Evolutionary conservation across 2,888 invertebrate genomes (phyloP).

Genomic region (Merodon equestris): DNA sequence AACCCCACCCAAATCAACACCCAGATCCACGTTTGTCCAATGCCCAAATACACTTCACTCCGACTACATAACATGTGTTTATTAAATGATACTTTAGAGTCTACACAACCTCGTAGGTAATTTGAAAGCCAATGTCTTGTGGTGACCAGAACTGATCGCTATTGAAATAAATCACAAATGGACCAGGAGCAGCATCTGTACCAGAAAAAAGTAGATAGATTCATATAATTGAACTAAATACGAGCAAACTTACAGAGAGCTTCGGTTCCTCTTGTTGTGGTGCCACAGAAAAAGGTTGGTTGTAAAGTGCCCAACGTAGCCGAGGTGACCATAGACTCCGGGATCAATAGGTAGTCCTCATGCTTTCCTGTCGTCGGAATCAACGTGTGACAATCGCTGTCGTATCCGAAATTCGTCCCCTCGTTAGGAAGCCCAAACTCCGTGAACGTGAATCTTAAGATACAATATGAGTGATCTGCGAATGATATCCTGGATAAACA

Average conservation of each 20-base stretch:
- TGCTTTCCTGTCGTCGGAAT: constrained; percentile 79
- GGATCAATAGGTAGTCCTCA: constrained; percentile 81
- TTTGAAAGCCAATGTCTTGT: constrained; percentile 74
- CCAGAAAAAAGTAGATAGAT: too few species aligned
- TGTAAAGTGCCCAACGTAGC: constrained; percentile 72
- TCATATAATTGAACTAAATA: background rate
- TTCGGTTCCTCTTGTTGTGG: constrained; percentile 70
- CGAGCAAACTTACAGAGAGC: constrained; percentile 70
- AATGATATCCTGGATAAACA: background rate
- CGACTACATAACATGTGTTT: background rate
- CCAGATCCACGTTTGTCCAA: too few species aligned
- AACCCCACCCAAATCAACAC: too few species aligned
- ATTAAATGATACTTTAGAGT: background rate
- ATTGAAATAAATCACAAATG: constrained; percentile 82
- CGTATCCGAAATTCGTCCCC: constrained; percentile 72
- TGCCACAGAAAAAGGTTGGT: constrained; percentile 77
- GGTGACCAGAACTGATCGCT: constrained; percentile 79
- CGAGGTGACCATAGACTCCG: constrained; percentile 79
- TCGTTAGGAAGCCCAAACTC: constrained; percentile 68
- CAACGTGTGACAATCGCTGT: constrained; percentile 81
- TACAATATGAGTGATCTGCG: background rate
- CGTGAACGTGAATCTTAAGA: constrained; percentile 8
- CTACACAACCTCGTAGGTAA: constrained; percentile 72
- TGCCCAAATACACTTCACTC: too few species aligned
- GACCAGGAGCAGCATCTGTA: constrained; percentile 82